A percentile compares a stretch with the other conserved stretches of the same genome.
Conservation (phyloP, 1,140 invertebrate genomes). For the Aphelinus atriplicis region DNA sequence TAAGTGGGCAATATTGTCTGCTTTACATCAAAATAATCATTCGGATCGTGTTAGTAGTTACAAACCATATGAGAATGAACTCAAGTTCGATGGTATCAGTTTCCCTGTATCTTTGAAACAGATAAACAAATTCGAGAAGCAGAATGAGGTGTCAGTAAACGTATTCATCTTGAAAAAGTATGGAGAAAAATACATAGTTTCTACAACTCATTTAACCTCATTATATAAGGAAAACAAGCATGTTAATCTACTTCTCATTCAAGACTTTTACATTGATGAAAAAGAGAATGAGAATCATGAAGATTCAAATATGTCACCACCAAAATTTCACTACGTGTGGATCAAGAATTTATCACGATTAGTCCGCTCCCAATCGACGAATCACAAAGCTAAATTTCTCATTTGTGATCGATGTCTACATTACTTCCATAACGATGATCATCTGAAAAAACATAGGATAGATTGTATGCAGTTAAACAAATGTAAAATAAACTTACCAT, state of each 20-base stretch:
- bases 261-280: conserved; percentile 2
- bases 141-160: conserved; percentile 16
- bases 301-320: neutral
- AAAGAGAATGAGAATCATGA: neutral
- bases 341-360: conserved; percentile 21
- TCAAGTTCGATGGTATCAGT: neutral
- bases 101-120: conserved; percentile 7
- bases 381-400: neutral
- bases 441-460: neutral
- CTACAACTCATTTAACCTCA: conserved; percentile 2
- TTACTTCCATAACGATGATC: neutral
- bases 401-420: conserved; percentile 10
- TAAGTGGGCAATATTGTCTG: conserved; percentile 13
- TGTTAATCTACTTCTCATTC: conserved; percentile 8
- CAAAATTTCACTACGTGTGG: conserved; percentile 4
- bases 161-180: conserved; percentile 9
- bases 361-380: neutral
- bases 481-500: neutral
- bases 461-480: conserved; percentile 9
- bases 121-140: conserved; percentile 9
- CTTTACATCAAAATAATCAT: neutral
- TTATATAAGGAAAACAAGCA: neutral
- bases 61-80: neutral
- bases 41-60: neutral
- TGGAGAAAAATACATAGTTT: neutral